Evolutionary conservation across 2,797 vertebrate genomes (phyloP).

Genomic region (Pseudochirops cupreus): DNA sequence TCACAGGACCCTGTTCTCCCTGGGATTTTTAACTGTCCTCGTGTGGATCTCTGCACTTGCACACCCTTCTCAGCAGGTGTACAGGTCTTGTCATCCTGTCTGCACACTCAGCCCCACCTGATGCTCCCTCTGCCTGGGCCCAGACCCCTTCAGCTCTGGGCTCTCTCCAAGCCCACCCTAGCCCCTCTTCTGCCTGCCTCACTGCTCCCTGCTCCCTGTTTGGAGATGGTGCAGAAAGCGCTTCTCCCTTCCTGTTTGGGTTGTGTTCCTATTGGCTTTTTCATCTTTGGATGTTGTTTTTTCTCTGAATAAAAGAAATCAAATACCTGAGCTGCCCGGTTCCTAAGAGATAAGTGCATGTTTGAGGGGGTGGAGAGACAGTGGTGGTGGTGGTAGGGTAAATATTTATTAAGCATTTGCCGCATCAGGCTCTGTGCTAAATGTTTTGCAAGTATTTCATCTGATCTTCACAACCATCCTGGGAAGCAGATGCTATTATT

Average conservation of each 20-base stretch:
- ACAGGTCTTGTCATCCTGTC: not conserved
- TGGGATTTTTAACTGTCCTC: not conserved
- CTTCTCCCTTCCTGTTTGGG: not conserved
- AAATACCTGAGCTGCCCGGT: slow-evolving; percentile 26
- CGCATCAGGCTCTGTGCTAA: not conserved
- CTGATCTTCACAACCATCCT: not conserved
- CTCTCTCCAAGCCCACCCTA: no score
- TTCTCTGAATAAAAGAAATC: slow-evolving; percentile 76
- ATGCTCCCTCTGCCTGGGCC: not conserved
- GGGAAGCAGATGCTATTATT: not conserved
- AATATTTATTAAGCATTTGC: not conserved
- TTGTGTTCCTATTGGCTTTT: slow-evolving; percentile 35
- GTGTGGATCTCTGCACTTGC: not conserved
- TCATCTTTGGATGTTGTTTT: slow-evolving; percentile 68
- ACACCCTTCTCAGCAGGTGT: not conserved
- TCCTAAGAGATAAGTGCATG: not conserved
- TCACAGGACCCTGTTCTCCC: not conserved
- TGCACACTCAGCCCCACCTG: not conserved
- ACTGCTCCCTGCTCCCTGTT: not conserved
- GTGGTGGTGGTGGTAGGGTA: no score
- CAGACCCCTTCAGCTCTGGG: not conserved
- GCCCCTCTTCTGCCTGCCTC: not conserved
- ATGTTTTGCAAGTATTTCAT: not conserved
- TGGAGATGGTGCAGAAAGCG: not conserved
- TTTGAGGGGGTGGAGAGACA: fast-evolving